Base-by-base conservation (phyloP, 2,797 vertebrate species). In the Pseudomugil gertrudae region DNA sequence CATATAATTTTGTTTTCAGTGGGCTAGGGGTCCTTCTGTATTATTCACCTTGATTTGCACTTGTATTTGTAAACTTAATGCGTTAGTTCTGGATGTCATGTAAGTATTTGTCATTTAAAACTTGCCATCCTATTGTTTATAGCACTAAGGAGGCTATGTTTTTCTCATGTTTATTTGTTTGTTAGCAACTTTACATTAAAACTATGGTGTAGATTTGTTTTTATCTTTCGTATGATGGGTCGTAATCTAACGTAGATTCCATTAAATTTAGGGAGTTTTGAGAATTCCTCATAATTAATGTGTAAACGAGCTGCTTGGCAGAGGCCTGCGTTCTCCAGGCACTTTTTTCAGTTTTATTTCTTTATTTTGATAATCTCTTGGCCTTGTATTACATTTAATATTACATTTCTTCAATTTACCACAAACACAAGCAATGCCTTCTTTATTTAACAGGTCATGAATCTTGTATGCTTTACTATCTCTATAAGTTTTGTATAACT, bases 401-500 rank as follows among this genome's bases (percentile, higher is more conserved):
- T 35, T 13, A 32, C 8, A 32, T 5, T 57, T 11, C 5, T 19
- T 24, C 5, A 17, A 43, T 43, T 43, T 45, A 45, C 21, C 21
- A 50, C 11, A 40, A 17, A 21, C 33, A n/a, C 7, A 27, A 21
- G 7, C 30, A 40, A 24, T 6, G 13, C 21, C 26, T 47, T 59
- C 2, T 53, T 2, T 52, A 57, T 1, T 0, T 35, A 30, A 14
- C 9, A 32, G 3, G 3, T 55, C 2, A 54, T 47, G 10, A 26
- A 5, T 24, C 5, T 2, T 2, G 8, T 1, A 1, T n/a, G n/a
- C 1, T 15, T 40, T 40, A 40, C 2, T 45, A 6, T 45, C 21
- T 21, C 43, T n/a, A 4, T 17, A 36, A 19, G 13, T 24, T 62
- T 26, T 52, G 35, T 63, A 45, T 72, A 2, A 26, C 48, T 58